A percentile compares a stretch with the other conserved stretches of the same genome.
Conservation (phyloP, 2,113 vertebrate genomes). For the Carassius gibelio region DNA sequence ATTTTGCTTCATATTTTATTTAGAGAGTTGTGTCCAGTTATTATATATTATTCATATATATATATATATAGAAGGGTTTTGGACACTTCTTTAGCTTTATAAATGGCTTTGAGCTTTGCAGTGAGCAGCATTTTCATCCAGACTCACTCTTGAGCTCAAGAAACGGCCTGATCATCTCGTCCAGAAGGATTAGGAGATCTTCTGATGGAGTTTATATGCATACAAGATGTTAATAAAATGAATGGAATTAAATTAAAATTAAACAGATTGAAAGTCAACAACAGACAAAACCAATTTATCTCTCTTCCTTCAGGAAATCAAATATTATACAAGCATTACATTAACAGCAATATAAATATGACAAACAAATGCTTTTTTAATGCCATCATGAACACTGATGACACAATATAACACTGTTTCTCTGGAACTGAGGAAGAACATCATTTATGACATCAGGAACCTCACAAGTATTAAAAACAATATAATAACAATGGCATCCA, state of each 20-base stretch:
- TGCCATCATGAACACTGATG: slow-evolving; percentile 29
- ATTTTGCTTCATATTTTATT: too few relatives aligned
- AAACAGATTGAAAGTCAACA: neutral
- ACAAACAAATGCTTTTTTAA: slow-evolving; percentile 59
- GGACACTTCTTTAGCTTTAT: slow-evolving; percentile 52
- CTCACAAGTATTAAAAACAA: neutral
- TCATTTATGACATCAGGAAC: slow-evolving; percentile 16
- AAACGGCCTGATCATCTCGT: neutral
- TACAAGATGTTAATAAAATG: neutral
- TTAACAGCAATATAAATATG: slow-evolving; percentile 70
- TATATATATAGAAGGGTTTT: too few relatives aligned
- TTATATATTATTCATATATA: too few relatives aligned
- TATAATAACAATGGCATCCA: neutral
- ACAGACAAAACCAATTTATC: neutral
- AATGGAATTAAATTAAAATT: neutral
- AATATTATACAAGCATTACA: slow-evolving; percentile 58
- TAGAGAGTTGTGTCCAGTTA: too few relatives aligned
- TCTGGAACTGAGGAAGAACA: slow-evolving; percentile 39
- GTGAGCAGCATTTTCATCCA: slow-evolving; percentile 56
- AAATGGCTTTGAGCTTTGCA: slow-evolving; percentile 61
- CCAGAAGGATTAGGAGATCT: neutral
- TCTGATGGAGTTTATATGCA: neutral
- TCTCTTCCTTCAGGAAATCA: slow-evolving; percentile 47
- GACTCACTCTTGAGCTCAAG: slow-evolving; percentile 61
- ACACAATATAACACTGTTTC: slow-evolving; percentile 62